These are phyloP conservation scores for Crossaster papposus DNA, from an alignment of 53 echinoderm and acorn worm genomes.

Conservation along the genomic window DNA sequence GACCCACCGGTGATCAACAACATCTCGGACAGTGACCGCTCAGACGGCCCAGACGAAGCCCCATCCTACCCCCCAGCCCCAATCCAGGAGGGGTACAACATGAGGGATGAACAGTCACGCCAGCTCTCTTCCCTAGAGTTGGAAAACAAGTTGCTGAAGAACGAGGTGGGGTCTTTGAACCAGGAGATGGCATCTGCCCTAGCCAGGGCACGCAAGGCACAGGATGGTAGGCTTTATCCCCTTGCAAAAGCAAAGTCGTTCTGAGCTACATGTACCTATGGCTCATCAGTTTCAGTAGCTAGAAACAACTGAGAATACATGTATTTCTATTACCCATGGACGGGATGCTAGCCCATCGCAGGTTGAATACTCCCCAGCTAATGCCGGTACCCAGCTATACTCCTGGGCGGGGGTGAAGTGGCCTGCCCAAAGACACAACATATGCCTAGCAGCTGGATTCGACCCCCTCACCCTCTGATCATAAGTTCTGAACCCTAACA, in stretches of 20 bases:
- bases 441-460: too few relatives aligned
- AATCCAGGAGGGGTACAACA: conserved; percentile 13
- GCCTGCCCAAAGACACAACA: too few relatives aligned
- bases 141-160: conserved; percentile 92
- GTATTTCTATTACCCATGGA: too few relatives aligned
- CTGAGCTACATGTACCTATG: too few relatives aligned
- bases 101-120: conserved; percentile 59
- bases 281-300: too few relatives aligned
- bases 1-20: conserved; percentile 61
- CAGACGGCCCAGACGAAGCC: conserved; percentile 53
- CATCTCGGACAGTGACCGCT: conserved; percentile 59
- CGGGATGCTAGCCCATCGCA: too few relatives aligned
- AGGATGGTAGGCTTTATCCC: conserved; percentile 63
- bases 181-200: conserved; percentile 93
- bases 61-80: not conserved
- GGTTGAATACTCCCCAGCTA: too few relatives aligned
- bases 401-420: too few relatives aligned
- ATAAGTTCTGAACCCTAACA: too few relatives aligned
- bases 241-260: not conserved
- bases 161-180: conserved; percentile 92
- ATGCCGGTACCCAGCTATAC: too few relatives aligned
- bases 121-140: conserved; percentile 91
- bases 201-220: conserved; percentile 81
- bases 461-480: too few relatives aligned
- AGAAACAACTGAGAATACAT: too few relatives aligned